These are phyloP conservation scores for Nineta flava DNA, from an alignment of 2,888 invertebrate genomes.

Conservation along the genomic window DNA sequence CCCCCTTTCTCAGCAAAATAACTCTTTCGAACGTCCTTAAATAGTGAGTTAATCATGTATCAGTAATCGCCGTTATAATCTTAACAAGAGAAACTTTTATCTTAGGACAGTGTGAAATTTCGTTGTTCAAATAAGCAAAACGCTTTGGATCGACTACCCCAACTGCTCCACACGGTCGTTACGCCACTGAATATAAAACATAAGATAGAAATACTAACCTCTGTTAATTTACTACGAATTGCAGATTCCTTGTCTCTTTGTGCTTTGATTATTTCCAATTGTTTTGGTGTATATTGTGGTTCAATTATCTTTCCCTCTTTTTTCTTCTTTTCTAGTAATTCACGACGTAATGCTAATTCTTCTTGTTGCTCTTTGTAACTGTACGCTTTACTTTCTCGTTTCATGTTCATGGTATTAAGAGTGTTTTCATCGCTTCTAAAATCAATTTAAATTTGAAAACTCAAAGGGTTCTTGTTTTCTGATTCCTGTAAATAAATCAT, in stretches of 20 bases:
- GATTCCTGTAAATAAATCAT: background rate
- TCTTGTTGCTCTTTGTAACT: slow-evolving; percentile 94
- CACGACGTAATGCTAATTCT: slow-evolving; percentile 80
- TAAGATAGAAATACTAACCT: slow-evolving; percentile 27
- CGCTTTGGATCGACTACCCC: no score
- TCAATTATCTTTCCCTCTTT: slow-evolving; percentile 63
- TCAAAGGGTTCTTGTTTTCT: background rate
- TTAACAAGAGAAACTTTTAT: no score
- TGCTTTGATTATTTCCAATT: slow-evolving; percentile 76
- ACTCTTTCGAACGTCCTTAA: no score
- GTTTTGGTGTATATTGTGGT: slow-evolving; percentile 66
- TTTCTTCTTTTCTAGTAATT: slow-evolving; percentile 76
- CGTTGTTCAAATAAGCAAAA: no score
- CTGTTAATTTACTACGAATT: slow-evolving; percentile 51
- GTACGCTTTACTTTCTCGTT: slow-evolving; percentile 91
- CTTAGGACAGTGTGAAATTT: no score
- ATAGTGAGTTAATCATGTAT: no score
- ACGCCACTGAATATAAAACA: no score
- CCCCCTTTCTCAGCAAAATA: no score
- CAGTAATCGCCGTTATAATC: no score
- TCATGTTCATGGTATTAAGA: slow-evolving; percentile 54
- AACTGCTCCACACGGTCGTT: no score
- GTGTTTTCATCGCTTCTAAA: slow-evolving; percentile 30
- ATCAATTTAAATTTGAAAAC: background rate
- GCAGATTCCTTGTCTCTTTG: slow-evolving; percentile 74